Evolutionary conservation across 2,797 vertebrate genomes (phyloP).

Genomic region (Gymnodraco acuticeps): DNA sequence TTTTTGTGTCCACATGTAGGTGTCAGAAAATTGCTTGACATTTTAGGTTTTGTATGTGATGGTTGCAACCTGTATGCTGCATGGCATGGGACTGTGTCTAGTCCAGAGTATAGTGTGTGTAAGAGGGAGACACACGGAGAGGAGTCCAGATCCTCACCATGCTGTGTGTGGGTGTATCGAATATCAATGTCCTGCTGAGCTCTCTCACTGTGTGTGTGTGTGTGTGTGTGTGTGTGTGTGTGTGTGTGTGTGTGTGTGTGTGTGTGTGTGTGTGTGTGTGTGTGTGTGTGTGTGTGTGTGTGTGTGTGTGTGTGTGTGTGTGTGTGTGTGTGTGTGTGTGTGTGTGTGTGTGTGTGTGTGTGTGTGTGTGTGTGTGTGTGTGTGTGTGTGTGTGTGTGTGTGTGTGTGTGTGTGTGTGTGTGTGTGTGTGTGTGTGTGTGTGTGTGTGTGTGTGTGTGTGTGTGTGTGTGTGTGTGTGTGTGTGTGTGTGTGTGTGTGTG

Average conservation of each 20-base stretch:
- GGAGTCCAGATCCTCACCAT: conserved; percentile 77
- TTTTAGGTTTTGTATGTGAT: conserved; percentile 4
- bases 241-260: conserved; percentile 37
- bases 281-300: conserved; percentile 47
- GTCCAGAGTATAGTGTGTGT: conserved; percentile 52
- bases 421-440: conserved; percentile 72
- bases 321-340: conserved; percentile 17
- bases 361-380: conserved; percentile 57
- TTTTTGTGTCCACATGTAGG: too few relatives aligned
- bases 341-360: conserved; percentile 54
- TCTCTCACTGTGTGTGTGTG: conserved; percentile 52
- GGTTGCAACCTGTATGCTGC: conserved; percentile 43
- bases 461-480: conserved; percentile 72
- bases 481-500: conserved; percentile 69
- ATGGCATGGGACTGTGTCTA: conserved; percentile 52
- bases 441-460: conserved; percentile 69
- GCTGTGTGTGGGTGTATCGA: conserved; percentile 81
- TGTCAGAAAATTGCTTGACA: too few relatives aligned
- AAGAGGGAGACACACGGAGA: conserved; percentile 69
- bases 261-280: conserved; percentile 59
- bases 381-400: conserved; percentile 12
- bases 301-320: conserved; percentile 57
- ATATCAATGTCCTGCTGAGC: conserved; percentile 83
- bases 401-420: conserved; percentile 63
- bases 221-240: conserved; percentile 58